phyloP scores from a whole-genome alignment of 2,797 vertebrate species.

The Carapus acus region DNA sequence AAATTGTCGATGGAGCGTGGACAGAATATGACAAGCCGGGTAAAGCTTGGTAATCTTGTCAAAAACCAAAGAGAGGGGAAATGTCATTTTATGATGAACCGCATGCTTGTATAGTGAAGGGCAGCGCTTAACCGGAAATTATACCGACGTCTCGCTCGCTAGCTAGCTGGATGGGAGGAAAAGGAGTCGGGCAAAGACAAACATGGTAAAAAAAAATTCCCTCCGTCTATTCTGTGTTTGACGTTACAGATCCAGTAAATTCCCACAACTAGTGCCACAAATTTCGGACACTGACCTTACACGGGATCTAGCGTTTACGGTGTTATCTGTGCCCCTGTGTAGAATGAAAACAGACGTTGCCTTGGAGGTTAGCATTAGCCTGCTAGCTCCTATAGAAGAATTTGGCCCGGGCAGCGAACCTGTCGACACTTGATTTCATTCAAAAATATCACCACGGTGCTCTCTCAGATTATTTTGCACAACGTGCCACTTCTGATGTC shows the following conservation, averaged over 20 bases:
- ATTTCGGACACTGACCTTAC: fast-evolving
- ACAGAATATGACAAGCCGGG: no score
- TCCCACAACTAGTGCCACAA: not conserved
- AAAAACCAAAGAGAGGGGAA: no score
- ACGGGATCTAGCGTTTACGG: fast-evolving
- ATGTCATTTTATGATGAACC: no score
- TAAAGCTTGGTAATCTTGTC: no score
- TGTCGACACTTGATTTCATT: conserved; percentile 18
- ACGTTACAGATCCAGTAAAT: not conserved
- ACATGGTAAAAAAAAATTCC: conserved; percentile 75
- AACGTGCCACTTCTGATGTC: not conserved
- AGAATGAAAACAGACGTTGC: conserved; percentile 33
- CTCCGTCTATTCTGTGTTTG: conserved; percentile 10
- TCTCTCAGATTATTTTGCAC: no score
- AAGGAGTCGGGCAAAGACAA: conserved; percentile 74
- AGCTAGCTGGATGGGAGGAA: conserved; percentile 73
- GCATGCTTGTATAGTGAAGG: conserved; percentile 42
- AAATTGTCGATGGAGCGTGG: no score
- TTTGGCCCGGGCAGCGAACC: conserved; percentile 29
- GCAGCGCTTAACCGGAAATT: not conserved
- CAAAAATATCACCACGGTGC: not conserved
- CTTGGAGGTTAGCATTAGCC: conserved; percentile 47
- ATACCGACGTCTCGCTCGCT: conserved; percentile 36
- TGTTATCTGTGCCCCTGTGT: not conserved
- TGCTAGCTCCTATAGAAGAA: conserved; percentile 42